Evolutionary conservation across 2,113 vertebrate genomes (phyloP).

Genomic region (Holacanthus passer): DNA sequence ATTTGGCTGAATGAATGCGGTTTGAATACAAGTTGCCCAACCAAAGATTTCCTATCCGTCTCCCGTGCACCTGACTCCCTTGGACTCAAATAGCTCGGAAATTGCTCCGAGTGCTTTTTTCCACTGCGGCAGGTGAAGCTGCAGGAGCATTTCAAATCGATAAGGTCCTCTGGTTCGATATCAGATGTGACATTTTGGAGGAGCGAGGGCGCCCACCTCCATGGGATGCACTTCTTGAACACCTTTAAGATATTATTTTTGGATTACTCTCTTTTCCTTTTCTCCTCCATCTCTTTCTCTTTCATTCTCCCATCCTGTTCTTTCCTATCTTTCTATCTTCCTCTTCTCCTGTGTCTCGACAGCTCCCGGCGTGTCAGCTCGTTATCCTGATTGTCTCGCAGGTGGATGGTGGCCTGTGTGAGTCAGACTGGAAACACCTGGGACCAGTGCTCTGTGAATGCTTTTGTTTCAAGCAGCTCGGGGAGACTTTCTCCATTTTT

Average conservation of each 20-base stretch:
- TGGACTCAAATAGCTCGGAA: slow-evolving; percentile 32
- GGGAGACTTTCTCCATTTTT: neutral
- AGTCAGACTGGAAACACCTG: neutral
- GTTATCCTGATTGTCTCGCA: slow-evolving; percentile 28
- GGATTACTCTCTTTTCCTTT: neutral
- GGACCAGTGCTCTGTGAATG: slow-evolving; percentile 13
- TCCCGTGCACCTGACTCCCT: slow-evolving; percentile 6
- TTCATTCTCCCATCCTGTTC: neutral
- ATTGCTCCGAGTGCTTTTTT: slow-evolving; percentile 49
- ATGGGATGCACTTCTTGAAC: slow-evolving; percentile 13
- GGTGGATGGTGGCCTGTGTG: neutral
- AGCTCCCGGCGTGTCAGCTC: too few relatives aligned
- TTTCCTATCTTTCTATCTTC: neutral
- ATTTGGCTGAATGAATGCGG: neutral
- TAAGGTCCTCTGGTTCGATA: slow-evolving; percentile 38
- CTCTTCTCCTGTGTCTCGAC: slow-evolving; percentile 3
- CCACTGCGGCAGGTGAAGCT: slow-evolving; percentile 11
- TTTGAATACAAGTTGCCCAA: neutral
- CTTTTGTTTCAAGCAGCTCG: neutral
- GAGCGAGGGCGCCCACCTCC: slow-evolving; percentile 33
- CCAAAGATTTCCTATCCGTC: neutral
- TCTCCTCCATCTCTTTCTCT: neutral
- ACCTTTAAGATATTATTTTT: slow-evolving; percentile 32
- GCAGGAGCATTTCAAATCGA: slow-evolving; percentile 28
- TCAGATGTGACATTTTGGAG: slow-evolving; percentile 40